phyloP scores from a whole-genome alignment of 1,140 invertebrate genomes.

The Drosophila pandora region DNA sequence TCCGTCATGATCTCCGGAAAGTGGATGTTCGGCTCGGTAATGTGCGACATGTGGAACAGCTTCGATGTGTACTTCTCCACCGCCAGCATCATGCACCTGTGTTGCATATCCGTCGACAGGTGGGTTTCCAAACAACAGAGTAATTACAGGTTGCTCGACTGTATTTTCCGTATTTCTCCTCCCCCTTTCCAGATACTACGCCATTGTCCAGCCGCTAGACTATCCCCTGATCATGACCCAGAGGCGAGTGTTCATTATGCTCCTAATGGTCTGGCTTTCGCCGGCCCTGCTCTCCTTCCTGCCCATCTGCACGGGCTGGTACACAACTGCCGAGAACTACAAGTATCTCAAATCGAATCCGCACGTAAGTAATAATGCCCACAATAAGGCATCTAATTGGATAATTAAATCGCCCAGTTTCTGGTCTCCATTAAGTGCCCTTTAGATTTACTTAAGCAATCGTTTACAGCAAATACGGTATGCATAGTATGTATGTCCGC shows the following conservation, averaged over 20 bases:
- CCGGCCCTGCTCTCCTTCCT: slow-evolving; percentile 96
- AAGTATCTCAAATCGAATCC: slow-evolving; percentile 89
- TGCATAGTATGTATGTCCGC: background rate
- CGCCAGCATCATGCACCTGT: slow-evolving; percentile 93
- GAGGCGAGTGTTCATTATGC: slow-evolving; percentile 89
- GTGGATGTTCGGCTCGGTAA: slow-evolving; percentile 95
- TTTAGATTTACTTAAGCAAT: slow-evolving; percentile 21
- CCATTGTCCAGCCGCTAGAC: slow-evolving; percentile 94
- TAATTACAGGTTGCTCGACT: background rate
- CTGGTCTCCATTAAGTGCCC: background rate
- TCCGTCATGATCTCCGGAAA: slow-evolving; percentile 91
- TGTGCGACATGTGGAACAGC: slow-evolving; percentile 98
- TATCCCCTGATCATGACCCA: slow-evolving; percentile 95
- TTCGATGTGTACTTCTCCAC: slow-evolving; percentile 98
- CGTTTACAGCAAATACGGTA: background rate
- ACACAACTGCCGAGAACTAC: slow-evolving; percentile 92
- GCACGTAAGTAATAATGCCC: slow-evolving; percentile 84
- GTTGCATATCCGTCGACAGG: slow-evolving; percentile 93
- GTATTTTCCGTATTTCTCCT: background rate
- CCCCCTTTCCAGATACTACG: slow-evolving; percentile 88
- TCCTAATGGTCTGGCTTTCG: slow-evolving; percentile 95
- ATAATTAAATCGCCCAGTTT: slow-evolving; percentile 17
- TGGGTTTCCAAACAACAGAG: slow-evolving; percentile 22
- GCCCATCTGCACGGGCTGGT: slow-evolving; percentile 97
- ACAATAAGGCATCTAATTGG: slow-evolving; percentile 17